phyloP scores from a whole-genome alignment of 2,888 invertebrate genomes.

The Sesia bembeciformis region DNA sequence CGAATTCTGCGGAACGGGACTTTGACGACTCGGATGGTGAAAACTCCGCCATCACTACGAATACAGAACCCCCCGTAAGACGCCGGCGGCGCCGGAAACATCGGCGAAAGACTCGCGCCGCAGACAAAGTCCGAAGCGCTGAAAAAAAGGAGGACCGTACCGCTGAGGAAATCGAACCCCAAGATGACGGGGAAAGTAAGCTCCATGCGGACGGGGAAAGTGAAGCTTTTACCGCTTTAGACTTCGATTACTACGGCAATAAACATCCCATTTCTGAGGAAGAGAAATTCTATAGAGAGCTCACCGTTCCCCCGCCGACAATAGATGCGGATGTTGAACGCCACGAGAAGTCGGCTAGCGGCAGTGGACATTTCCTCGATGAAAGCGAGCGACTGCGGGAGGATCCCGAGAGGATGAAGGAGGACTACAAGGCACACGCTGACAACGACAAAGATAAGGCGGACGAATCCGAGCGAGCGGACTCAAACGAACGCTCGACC shows the following conservation, averaged over 20 bases:
- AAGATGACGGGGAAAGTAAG: conserved; percentile 4
- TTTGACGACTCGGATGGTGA: conserved; percentile 34
- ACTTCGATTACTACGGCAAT: conserved; percentile 56
- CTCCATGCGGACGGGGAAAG: conserved; percentile 6
- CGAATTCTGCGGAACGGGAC: conserved; percentile 20
- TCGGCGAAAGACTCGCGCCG: conserved; percentile 35
- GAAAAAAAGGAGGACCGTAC: not conserved
- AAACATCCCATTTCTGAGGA: conserved; percentile 48
- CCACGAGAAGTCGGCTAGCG: conserved; percentile 26
- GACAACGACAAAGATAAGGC: conserved; percentile 13
- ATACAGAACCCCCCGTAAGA: conserved; percentile 32
- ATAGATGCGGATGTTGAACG: conserved; percentile 43
- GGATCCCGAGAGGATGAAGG: conserved; percentile 30
- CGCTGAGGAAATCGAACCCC: not conserved
- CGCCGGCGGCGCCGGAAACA: conserved; percentile 44
- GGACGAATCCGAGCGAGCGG: conserved; percentile 16
- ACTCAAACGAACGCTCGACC: conserved; percentile 18
- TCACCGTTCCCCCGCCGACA: conserved; percentile 51
- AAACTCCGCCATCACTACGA: conserved; percentile 29
- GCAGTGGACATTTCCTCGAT: conserved; percentile 33
- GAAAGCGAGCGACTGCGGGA: conserved; percentile 47
- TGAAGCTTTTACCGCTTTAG: conserved; percentile 34
- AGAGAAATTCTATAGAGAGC: conserved; percentile 37
- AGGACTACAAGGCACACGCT: not conserved
- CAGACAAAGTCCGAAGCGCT: conserved; percentile 3